phyloP scores from a whole-genome alignment of 1,140 invertebrate genomes.

The Myzus persicae region DNA sequence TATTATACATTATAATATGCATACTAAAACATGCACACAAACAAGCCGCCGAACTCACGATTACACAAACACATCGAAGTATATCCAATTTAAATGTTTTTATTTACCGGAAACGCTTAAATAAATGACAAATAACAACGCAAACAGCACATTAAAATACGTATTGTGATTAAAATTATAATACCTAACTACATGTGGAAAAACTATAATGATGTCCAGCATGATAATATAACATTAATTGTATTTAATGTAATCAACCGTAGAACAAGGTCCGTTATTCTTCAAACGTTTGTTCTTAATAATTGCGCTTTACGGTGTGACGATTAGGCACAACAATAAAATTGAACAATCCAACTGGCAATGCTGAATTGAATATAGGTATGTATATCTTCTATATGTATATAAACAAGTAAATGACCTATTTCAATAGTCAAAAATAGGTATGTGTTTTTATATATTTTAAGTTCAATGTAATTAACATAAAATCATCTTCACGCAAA shows the following conservation, averaged over 20 bases:
- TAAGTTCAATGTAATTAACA: not conserved
- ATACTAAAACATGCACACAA: not conserved
- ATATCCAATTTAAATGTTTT: conserved; percentile 24
- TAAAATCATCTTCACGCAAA: not conserved
- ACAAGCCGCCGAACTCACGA: not conserved
- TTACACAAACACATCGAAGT: not conserved
- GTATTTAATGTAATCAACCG: not conserved
- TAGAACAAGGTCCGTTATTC: not conserved
- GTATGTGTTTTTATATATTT: not conserved
- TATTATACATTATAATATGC: not conserved
- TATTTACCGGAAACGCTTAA: conserved; percentile 11
- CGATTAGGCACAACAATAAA: not conserved
- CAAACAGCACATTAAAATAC: not conserved
- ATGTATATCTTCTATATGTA: not conserved
- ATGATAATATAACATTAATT: not conserved
- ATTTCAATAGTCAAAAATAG: not conserved
- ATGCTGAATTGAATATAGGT: not conserved
- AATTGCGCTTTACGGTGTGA: not conserved
- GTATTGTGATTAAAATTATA: not conserved
- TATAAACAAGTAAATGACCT: not conserved
- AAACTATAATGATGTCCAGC: not conserved
- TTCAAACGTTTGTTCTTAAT: not conserved
- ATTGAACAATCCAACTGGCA: not conserved
- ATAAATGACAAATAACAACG: not conserved
- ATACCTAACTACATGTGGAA: not conserved